Evolutionary conservation across 2,113 vertebrate species (phyloP).

Genomic region (Myrmophylax atrothorax): DNA sequence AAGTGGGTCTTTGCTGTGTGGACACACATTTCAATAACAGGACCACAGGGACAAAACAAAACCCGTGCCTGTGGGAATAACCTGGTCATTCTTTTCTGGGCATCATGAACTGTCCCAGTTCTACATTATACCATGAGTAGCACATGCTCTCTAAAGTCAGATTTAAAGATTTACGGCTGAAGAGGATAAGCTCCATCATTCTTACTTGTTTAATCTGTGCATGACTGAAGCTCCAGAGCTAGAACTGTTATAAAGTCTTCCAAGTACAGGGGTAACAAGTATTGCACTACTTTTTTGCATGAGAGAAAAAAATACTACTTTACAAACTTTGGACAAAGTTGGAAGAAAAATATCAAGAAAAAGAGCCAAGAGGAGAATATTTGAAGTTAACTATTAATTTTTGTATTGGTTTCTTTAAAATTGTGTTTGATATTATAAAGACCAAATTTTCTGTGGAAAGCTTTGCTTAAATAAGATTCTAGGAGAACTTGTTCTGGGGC

Average conservation of each 20-base stretch:
- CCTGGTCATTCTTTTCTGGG: neutral
- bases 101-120: neutral
- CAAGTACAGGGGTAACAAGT: neutral
- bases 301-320: neutral
- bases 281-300: neutral
- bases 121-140: neutral
- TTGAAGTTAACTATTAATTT: neutral
- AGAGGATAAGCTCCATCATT: neutral
- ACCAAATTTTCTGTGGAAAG: neutral
- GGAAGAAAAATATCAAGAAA: neutral
- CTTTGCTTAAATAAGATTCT: neutral
- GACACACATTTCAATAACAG: neutral
- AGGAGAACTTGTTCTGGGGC: neutral
- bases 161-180: conserved; percentile 17
- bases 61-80: neutral
- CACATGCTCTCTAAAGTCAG: conserved; percentile 10
- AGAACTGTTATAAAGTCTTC: conserved; percentile 2
- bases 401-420: neutral
- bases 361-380: neutral
- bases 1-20: neutral
- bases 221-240: neutral
- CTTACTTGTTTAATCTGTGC: conserved; percentile 9
- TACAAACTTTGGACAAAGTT: neutral
- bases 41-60: neutral
- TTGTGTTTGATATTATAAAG: neutral